Conservation (phyloP, 2,113 vertebrate genomes). For the Ia io region DNA sequence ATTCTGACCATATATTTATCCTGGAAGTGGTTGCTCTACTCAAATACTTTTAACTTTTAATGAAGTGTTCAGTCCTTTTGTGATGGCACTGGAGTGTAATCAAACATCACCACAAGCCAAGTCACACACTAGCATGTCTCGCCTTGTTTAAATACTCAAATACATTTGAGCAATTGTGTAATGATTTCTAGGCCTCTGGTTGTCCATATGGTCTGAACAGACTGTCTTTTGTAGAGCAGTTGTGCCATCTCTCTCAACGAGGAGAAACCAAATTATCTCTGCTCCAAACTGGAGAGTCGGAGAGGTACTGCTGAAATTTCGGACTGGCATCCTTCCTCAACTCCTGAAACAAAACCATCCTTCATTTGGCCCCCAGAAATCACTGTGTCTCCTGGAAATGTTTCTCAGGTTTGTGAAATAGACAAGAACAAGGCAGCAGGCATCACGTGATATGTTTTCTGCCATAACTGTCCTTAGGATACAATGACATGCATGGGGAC, state of each 20-base stretch:
- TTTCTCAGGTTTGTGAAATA: constrained; percentile 71
- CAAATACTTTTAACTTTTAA: constrained; percentile 61
- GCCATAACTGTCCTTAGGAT: constrained; percentile 30
- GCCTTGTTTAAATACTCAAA: constrained; percentile 68
- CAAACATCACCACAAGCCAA: constrained; percentile 68
- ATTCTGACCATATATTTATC: constrained; percentile 56
- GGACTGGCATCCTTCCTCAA: background rate
- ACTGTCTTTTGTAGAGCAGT: constrained; percentile 45
- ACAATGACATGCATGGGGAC: constrained; percentile 42
- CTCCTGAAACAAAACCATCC: constrained; percentile 19
- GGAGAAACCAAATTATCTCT: constrained; percentile 30
- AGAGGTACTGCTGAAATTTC: background rate
- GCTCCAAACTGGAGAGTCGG: background rate
- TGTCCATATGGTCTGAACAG: constrained; percentile 66
- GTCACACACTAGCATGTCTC: constrained; percentile 42
- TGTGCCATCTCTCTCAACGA: constrained; percentile 12
- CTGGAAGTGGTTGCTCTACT: constrained; percentile 45
- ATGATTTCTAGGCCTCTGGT: constrained; percentile 59
- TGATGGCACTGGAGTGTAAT: constrained; percentile 67
- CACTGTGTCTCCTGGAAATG: constrained; percentile 24
- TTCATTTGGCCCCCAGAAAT: constrained; percentile 25
- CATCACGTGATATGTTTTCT: constrained; percentile 27
- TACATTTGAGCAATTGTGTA: constrained; percentile 54
- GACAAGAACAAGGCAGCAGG: constrained; percentile 50
- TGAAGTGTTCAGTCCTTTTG: constrained; percentile 58